These are phyloP conservation scores for Microdon myrmicae DNA, from an alignment of 2,888 invertebrate genomes.

Conservation along the genomic window DNA sequence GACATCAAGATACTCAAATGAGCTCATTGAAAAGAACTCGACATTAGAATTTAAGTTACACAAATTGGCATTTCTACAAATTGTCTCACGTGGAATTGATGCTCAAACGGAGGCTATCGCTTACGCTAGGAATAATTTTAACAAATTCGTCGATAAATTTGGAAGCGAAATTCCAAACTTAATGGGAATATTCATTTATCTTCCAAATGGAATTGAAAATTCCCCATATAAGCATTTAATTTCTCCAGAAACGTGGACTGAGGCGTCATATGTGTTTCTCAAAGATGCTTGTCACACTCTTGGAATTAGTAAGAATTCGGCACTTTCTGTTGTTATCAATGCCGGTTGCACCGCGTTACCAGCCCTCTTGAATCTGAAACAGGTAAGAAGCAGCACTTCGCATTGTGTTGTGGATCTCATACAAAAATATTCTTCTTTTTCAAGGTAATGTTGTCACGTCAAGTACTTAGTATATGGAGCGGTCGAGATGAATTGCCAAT, in stretches of 20 bases:
- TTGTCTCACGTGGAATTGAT: constrained; percentile 64
- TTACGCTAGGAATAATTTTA: constrained; percentile 87
- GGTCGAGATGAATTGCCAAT: constrained; percentile 97
- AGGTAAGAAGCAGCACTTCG: constrained; percentile 65
- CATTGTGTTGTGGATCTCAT: too few species aligned
- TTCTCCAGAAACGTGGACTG: constrained; percentile 80
- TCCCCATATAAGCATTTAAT: constrained; percentile 83
- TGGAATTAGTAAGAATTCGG: constrained; percentile 89
- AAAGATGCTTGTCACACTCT: constrained; percentile 91
- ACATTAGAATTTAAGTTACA: constrained; percentile 85
- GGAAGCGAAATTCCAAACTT: constrained; percentile 85
- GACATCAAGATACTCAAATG: constrained; percentile 80
- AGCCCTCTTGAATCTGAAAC: constrained; percentile 91
- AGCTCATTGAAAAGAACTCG: constrained; percentile 76
- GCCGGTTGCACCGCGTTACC: constrained; percentile 95
- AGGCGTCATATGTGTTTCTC: constrained; percentile 87
- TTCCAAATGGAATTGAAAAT: constrained; percentile 79
- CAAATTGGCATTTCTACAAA: constrained; percentile 80
- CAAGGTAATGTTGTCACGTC: constrained; percentile 82
- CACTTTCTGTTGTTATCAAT: constrained; percentile 89
- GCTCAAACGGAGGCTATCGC: constrained; percentile 85
- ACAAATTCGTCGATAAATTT: constrained; percentile 80
- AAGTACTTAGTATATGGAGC: constrained; percentile 94
- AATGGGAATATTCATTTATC: constrained; percentile 86
- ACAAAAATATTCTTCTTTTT: not conserved